phyloP scores from a whole-genome alignment of 2,113 vertebrate genomes.

The Salvelinus fontinalis region DNA sequence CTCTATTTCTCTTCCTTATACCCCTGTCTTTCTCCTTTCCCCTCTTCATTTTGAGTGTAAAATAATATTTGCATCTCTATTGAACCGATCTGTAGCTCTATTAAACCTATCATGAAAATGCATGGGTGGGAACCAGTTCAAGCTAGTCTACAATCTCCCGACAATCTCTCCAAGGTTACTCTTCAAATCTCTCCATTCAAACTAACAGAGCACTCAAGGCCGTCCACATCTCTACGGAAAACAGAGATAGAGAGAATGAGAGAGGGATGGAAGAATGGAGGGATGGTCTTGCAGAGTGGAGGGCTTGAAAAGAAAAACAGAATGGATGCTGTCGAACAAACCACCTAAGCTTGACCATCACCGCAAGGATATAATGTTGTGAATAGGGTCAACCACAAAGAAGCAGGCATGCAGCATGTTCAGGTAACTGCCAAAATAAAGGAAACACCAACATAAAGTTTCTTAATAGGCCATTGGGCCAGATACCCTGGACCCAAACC shows the following conservation, averaged over 20 bases:
- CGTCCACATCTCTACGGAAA: neutral
- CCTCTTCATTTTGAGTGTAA: neutral
- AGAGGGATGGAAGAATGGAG: neutral
- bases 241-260: neutral
- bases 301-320: neutral
- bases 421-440: too few species aligned
- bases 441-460: too few species aligned
- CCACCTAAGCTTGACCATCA: neutral
- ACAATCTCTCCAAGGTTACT: neutral
- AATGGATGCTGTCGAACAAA: neutral
- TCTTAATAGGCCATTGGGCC: too few species aligned
- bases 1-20: too few species aligned
- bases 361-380: neutral
- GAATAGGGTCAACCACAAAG: neutral
- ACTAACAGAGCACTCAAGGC: neutral
- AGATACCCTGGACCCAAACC: too few species aligned
- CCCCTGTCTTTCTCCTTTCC: too few species aligned
- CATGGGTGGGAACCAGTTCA: neutral
- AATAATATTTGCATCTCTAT: neutral
- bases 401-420: too few species aligned
- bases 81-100: neutral
- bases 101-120: neutral
- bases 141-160: neutral
- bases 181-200: neutral
- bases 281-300: neutral